phyloP scores from a whole-genome alignment of 2,797 vertebrate species.

The Acrossocheilus wenchowensis region DNA sequence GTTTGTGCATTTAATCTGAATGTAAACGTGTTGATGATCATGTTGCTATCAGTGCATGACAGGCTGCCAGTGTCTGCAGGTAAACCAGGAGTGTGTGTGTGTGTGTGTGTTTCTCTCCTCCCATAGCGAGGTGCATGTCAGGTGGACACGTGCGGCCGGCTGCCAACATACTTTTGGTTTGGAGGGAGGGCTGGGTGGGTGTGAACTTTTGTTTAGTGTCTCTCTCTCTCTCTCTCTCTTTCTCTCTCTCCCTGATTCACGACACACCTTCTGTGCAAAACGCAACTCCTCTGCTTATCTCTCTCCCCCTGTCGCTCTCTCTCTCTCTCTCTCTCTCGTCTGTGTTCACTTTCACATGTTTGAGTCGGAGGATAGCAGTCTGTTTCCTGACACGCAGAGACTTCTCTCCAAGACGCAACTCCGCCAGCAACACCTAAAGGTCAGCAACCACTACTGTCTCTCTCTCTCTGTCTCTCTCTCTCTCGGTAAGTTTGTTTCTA shows the following conservation, averaged over 20 bases:
- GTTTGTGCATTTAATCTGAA: conserved; percentile 8
- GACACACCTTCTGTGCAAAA: conserved; percentile 87
- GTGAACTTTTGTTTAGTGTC: conserved; percentile 75
- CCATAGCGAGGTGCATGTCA: conserved; percentile 76
- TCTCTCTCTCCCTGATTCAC: conserved; percentile 51
- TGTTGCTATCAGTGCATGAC: conserved; percentile 1
- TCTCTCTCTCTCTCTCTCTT: conserved; percentile 47
- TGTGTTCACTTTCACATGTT: conserved; percentile 80
- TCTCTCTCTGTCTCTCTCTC: background rate
- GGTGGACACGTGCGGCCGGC: conserved; percentile 89
- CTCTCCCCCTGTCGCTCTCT: conserved; percentile 47
- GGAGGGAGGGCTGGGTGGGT: conserved; percentile 87
- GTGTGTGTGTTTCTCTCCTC: conserved; percentile 6
- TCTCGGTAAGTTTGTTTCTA: conserved; percentile 6
- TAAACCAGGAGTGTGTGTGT: conserved; percentile 27
- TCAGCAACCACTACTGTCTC: conserved; percentile 70
- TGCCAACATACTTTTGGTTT: conserved; percentile 96
- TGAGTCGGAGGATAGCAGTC: conserved; percentile 71
- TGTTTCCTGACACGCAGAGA: conserved; percentile 73
- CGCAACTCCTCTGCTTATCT: conserved; percentile 68
- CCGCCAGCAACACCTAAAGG: conserved; percentile 77
- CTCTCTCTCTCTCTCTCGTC: conserved; percentile 56
- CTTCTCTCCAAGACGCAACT: conserved; percentile 65
- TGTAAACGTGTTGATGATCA: background rate
- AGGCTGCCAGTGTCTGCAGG: conserved; percentile 37